Conservation (phyloP, 2,888 invertebrate species). For the Silvanus unidentatus region DNA sequence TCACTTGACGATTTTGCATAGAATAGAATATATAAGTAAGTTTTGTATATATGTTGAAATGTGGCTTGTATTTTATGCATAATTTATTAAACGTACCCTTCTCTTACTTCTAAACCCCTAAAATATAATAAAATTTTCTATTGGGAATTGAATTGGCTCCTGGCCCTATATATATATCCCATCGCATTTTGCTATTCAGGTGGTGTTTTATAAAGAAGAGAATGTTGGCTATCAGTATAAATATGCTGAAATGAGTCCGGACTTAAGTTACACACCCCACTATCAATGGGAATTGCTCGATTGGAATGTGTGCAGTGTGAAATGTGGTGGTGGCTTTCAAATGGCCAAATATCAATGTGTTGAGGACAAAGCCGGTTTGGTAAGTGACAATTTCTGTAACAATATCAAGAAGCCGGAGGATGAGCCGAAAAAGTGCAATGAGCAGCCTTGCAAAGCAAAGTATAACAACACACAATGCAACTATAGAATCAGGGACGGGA, state of each 20-base stretch:
- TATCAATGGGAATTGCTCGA: constrained; percentile 60
- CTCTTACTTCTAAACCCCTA: too few species aligned
- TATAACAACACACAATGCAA: too few species aligned
- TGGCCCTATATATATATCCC: too few species aligned
- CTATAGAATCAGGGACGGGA: too few species aligned
- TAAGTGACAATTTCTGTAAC: constrained; percentile 52
- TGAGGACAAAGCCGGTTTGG: constrained; percentile 57
- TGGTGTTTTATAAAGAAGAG: constrained; percentile 41
- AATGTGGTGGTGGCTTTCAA: constrained; percentile 58
- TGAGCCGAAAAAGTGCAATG: constrained; percentile 47
- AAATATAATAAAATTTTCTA: too few species aligned
- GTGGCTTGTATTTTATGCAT: too few species aligned
- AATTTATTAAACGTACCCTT: too few species aligned
- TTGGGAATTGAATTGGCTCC: too few species aligned
- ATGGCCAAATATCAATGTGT: constrained; percentile 52
- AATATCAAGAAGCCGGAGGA: constrained; percentile 43
- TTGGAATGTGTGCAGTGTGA: constrained; percentile 57
- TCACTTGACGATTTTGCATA: too few species aligned
- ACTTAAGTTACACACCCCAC: constrained; percentile 49
- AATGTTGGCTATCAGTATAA: constrained; percentile 58
- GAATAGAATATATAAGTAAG: too few species aligned
- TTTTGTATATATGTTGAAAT: too few species aligned
- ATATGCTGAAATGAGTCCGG: constrained; percentile 54
- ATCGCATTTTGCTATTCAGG: constrained; percentile 29
- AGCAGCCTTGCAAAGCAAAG: constrained; percentile 49